Evolutionary conservation across 2,113 vertebrate genomes (phyloP).

Genomic region (Callipepla californica): DNA sequence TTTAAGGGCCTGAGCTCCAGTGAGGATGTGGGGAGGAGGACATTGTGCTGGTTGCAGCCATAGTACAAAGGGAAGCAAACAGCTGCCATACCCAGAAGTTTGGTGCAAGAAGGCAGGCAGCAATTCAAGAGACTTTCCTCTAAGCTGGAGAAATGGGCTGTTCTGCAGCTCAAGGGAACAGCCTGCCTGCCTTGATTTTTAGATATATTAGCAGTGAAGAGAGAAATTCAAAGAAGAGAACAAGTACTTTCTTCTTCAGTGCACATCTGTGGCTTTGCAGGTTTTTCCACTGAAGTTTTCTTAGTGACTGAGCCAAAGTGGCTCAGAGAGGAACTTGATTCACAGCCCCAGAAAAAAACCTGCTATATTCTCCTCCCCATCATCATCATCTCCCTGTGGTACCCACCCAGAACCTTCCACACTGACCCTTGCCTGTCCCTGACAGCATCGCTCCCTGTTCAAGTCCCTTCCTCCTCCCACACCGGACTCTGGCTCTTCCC

Average conservation of each 20-base stretch:
- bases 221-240: constrained; percentile 26
- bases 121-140: not conserved
- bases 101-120: not conserved
- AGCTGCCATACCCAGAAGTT: fast-evolving
- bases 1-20: not conserved
- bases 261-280: constrained; percentile 19
- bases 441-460: not conserved
- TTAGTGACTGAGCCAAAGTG: constrained; percentile 25
- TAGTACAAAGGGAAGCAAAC: not conserved
- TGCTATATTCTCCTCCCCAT: not conserved
- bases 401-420: not conserved
- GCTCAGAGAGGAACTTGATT: constrained; percentile 21
- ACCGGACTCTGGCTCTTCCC: not conserved
- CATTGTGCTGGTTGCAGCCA: fast-evolving
- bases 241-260: constrained; percentile 17
- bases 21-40: fast-evolving
- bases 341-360: not conserved
- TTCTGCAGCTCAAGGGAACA: not conserved
- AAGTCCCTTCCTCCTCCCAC: not conserved
- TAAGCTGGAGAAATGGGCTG: not conserved
- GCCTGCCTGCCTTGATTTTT: not conserved
- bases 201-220: not conserved
- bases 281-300: constrained; percentile 36
- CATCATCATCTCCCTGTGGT: constrained; percentile 7
- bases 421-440: not conserved